A percentile compares a stretch with the other conserved stretches of the same genome.
Evolutionary conservation across 64 coral and sea anemone genomes (phyloP).

Genomic region (Pocillopora verrucosa): DNA sequence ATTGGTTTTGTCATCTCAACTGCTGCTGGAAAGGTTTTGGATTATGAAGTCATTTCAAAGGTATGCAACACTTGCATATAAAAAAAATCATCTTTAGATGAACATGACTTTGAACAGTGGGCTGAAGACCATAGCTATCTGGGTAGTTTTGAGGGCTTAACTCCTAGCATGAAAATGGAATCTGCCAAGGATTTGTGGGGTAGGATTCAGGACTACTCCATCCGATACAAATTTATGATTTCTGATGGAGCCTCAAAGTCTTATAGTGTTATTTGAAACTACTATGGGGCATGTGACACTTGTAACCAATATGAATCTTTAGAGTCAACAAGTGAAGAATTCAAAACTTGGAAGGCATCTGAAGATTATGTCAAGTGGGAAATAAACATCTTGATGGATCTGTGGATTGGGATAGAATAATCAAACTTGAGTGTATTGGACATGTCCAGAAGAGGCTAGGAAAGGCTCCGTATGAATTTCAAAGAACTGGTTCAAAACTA

Average conservation of each 20-base stretch:
- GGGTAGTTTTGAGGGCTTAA: no score
- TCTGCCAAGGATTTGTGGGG: conserved; percentile 24
- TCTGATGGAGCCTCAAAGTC: conserved; percentile 19
- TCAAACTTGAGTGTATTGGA: background rate
- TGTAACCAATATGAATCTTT: conserved; percentile 4
- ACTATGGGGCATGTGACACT: conserved; percentile 27
- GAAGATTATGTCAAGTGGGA: background rate
- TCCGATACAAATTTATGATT: background rate
- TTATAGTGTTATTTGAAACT: conserved; percentile 3
- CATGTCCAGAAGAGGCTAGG: background rate
- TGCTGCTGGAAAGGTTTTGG: no score
- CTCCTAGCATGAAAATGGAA: conserved; percentile 22
- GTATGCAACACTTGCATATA: no score
- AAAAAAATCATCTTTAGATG: no score
- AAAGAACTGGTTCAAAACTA: conserved; percentile 4
- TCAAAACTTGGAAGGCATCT: conserved; percentile 18
- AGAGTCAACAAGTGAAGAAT: conserved; percentile 1
- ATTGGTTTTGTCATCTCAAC: conserved; percentile 39
- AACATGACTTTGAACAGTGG: no score
- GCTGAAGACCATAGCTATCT: no score
- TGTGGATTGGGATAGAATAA: no score
- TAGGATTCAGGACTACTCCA: background rate
- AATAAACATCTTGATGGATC: no score
- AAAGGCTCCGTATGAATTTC: background rate
- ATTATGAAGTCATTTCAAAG: no score